Base-by-base conservation (phyloP, 64 coral and sea anemone species). In the Stichodactyla mertensii region DNA sequence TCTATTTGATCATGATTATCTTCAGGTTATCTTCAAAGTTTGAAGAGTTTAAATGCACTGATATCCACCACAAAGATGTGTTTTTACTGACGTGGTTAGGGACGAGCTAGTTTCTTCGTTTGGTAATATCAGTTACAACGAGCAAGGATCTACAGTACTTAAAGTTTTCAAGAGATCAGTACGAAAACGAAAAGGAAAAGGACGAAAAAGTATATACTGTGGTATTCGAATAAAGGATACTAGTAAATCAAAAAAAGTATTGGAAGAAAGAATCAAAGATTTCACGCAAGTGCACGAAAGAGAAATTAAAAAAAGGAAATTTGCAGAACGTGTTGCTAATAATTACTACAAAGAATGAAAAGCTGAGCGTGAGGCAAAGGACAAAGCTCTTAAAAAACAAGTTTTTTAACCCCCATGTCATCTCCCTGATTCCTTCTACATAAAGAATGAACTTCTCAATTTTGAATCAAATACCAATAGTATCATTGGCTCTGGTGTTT, bases 181-280 rank as follows among this genome's bases (percentile, higher is more conserved):
- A 16, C 60, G 60, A 62, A 62, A 18, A 18, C 60, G 60, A 62
- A 62, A 62, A 62, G 60, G 60, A 62, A 62, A 62, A 62, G 60
- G 16, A 62, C 12, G 60, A 62, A 62, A 62, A 62, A 62, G 60
- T 62, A 18, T 62, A 16, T 62, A 62, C 60, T 62, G 60, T 62
- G 60, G 60, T 16, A 15, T 62, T 16, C 12, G 60, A 62, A 62
- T 62, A 18, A 62, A 62, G 13, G 16, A 18, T 62, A 62, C 60
- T 16, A 62, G 60, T 62, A 62, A 16, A 85, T 85, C 51, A 31
- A 85, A 64, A 14, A 7, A 55, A 54, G 79, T 54, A 20, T 82
- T 82, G 53, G 79, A 54, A 31, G 79, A 18, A 54, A 82, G 56
- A 54, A 16, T 82, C 79, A 82, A 82, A 54, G 79, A 54, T 82